Evolutionary conservation across 2,888 invertebrate species (phyloP), one percentile per base, ranked within the genome.

Genomic region (Drosophila monieri): DNA sequence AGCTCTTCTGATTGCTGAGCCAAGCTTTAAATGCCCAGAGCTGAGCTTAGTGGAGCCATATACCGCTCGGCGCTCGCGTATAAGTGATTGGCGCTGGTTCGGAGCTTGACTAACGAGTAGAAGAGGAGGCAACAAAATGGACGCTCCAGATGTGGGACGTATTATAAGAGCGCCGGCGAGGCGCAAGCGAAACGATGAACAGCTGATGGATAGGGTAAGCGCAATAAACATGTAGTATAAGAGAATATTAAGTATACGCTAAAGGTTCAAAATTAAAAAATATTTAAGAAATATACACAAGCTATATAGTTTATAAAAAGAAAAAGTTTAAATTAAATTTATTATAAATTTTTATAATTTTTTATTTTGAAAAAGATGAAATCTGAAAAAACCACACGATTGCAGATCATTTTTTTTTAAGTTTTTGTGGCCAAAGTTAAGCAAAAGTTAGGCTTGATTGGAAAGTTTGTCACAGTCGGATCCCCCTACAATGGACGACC

Each of bases 181-280:
- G 81, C 96, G 96, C 89, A 93, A 96, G 89, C 96, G 96, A 77
- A 95, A 95, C 91, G 94, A 94, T 90, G 96, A 96, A 78, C 94
- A 95, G 61, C 94, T 95, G 66, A 94, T 94, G 52, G 95, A 96
- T 92, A 93, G 95, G 94, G 96, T 96, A 81, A 95, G 96, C 94
- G 9, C 2, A 41, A 21, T 1, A 18, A 41, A 10, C 41, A 14
- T 8, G 9, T 4, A 9, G 43, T 25, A n/a, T 18, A 12, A 15
- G 47, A 35, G n/a, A 35, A 35, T 35, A 35, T 35, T 35, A 35
- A 35, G 35, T 35, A 35, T 35, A 35, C 35, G 35, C 35, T 0
- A 35, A 2, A 6, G 35, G n/a, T 6, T 35, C 0, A 12, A 35
- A 5, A 32, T 30, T 3, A 10, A 30, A 30, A 30, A 10, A 30